Evolutionary conservation across 2,888 invertebrate species (phyloP).

Genomic region (Hedya salicella): DNA sequence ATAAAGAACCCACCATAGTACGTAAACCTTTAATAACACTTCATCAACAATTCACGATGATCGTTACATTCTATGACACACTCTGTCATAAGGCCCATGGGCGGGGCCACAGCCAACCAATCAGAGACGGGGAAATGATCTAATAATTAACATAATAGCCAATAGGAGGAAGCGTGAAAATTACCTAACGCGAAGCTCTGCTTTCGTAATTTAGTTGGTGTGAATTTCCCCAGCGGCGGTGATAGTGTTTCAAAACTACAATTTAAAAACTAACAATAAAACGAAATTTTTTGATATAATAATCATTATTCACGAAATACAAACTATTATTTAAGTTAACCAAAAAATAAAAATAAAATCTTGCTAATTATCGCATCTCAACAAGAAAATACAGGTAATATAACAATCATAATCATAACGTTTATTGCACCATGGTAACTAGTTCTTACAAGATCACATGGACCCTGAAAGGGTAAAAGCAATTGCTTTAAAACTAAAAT

Average conservation of each 20-base stretch:
- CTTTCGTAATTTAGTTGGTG: conserved; percentile 39
- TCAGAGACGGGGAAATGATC: conserved; percentile 62
- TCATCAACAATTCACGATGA: conserved; percentile 73
- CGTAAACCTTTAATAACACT: conserved; percentile 64
- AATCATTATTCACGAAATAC: too few relatives aligned
- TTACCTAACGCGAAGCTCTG: conserved; percentile 34
- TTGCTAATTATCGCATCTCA: too few relatives aligned
- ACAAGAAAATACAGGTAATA: too few relatives aligned
- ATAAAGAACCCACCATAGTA: conserved; percentile 50
- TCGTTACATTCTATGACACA: conserved; percentile 68
- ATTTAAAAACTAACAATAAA: background rate
- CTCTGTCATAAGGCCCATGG: conserved; percentile 55
- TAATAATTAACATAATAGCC: conserved; percentile 63
- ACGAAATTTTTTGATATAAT: background rate
- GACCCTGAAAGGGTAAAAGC: too few relatives aligned
- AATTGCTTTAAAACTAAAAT: too few relatives aligned
- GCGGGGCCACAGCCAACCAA: conserved; percentile 68
- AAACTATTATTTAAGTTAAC: too few relatives aligned
- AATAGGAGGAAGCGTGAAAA: conserved; percentile 59
- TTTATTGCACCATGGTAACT: too few relatives aligned
- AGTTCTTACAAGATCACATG: too few relatives aligned
- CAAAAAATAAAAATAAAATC: too few relatives aligned
- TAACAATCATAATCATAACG: too few relatives aligned
- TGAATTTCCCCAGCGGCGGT: conserved; percentile 27
- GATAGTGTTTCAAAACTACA: conserved; percentile 1